Conservation (phyloP, 1,140 invertebrate species). For the Formica selysi region DNA sequence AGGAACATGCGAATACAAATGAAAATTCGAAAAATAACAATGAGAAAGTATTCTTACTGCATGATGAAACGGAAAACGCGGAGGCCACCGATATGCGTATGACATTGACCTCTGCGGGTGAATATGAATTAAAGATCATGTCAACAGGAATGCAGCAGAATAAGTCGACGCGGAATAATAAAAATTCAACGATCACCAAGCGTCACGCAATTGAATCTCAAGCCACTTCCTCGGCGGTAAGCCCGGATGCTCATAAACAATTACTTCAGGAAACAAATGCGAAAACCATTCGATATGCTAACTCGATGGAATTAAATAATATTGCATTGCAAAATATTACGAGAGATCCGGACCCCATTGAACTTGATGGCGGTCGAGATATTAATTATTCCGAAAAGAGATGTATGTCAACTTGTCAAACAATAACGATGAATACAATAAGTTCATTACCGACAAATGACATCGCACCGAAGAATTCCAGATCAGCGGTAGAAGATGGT, state of each 20-base stretch:
- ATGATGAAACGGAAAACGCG: constrained; percentile 2
- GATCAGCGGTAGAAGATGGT: background rate
- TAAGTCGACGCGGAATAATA: constrained; percentile 12
- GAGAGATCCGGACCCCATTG: background rate
- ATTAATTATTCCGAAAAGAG: background rate
- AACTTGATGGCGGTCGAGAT: background rate
- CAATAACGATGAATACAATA: background rate
- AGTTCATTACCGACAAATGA: background rate
- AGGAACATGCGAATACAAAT: background rate
- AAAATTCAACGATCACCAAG: constrained; percentile 14
- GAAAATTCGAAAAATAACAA: background rate
- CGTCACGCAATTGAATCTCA: background rate
- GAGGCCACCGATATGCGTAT: constrained; percentile 9
- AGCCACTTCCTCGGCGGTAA: background rate
- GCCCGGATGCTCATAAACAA: background rate
- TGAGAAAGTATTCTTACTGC: constrained; percentile 20
- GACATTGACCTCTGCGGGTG: constrained; percentile 43
- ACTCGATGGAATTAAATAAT: constrained; percentile 2
- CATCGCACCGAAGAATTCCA: background rate
- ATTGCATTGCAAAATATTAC: background rate
- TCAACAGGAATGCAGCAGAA: background rate
- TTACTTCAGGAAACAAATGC: background rate
- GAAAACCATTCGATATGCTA: background rate
- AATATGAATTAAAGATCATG: constrained; percentile 57
- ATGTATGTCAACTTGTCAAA: background rate